Base-by-base conservation (phyloP, 1,140 invertebrate species). In the Scaptomyza pallida region DNA sequence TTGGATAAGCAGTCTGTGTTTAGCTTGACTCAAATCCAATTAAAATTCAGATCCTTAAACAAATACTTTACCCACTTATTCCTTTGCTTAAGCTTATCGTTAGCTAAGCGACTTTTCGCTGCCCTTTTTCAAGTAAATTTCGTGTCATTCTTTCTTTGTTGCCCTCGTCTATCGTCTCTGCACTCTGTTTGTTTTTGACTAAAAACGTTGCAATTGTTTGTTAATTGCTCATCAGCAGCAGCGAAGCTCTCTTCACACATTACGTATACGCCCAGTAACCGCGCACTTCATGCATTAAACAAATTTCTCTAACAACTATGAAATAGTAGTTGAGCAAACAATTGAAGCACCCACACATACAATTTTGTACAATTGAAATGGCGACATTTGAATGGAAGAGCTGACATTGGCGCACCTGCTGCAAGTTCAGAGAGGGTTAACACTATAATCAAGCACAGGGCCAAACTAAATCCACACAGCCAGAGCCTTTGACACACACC, bases 221-320 rank as follows among this genome's bases (percentile, higher is more conserved):
- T 75, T 88, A 85, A 85, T 88, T 85, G 82, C 81, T 85, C 81
- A 83, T 83, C 80, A 83, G 75, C 63, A 85, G 70, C 61, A 64
- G 74, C 70, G 41, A 73, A 76, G 63, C 61, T 57, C 69, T 33
- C 8, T 8, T 12, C 50, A 43, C 60, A 77, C 61, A 86, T 86
- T 83, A 82, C 75, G 79, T 79, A 83, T 82, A 82, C 80, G 79
- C 80, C 74, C 74, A 78, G 64, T 78, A 83, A 72, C 71, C 64
- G 70, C 73, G 26, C 81, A 77, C 73, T 77, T 85, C 67, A 86
- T 85, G 77, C 81, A 86, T 85, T 86, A 70, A 69, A 81, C 76
- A 80, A 85, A 86, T 86, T 72, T 79, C 33, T 57, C 72, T 65
- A 76, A 80, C 81, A 76, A 86, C 77, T 74, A 86, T 83, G 67